Percentiles rank a stretch among this genome's conserved stretches.
These are phyloP conservation scores for Dasypolia templi DNA, from an alignment of 2,888 invertebrate species.

Conservation along the genomic window DNA sequence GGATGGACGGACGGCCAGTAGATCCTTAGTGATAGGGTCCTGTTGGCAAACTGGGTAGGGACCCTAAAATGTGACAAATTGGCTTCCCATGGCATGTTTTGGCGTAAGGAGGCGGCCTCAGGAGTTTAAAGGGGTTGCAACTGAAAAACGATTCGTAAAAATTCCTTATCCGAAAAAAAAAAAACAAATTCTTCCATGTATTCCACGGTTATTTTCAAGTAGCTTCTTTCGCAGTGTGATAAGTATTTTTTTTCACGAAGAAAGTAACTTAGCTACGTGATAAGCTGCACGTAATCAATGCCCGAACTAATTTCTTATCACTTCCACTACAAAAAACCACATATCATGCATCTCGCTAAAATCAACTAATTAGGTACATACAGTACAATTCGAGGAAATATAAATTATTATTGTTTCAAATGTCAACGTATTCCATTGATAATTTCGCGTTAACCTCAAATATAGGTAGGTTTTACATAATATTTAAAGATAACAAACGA, in stretches of 20 bases:
- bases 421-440: conserved; percentile 22
- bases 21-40: too few species aligned
- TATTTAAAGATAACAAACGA: conserved; percentile 34
- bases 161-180: background rate
- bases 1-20: too few species aligned
- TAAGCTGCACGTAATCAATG: background rate
- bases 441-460: conserved; percentile 13
- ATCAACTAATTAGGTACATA: background rate
- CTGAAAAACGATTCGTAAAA: too few species aligned
- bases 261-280: conserved; percentile 4
- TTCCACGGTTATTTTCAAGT: background rate
- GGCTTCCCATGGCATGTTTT: too few species aligned
- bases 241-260: background rate
- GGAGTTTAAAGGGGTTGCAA: too few species aligned
- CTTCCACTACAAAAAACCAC: background rate
- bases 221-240: background rate
- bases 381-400: conserved; percentile 11
- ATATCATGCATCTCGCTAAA: background rate
- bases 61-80: background rate
- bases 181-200: background rate
- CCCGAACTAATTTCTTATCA: background rate
- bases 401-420: background rate
- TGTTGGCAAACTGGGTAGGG: too few species aligned
- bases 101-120: background rate
- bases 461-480: conserved; percentile 34